Evolutionary conservation across 2,888 invertebrate species (phyloP).

Genomic region (Drosophila meridionalis): DNA sequence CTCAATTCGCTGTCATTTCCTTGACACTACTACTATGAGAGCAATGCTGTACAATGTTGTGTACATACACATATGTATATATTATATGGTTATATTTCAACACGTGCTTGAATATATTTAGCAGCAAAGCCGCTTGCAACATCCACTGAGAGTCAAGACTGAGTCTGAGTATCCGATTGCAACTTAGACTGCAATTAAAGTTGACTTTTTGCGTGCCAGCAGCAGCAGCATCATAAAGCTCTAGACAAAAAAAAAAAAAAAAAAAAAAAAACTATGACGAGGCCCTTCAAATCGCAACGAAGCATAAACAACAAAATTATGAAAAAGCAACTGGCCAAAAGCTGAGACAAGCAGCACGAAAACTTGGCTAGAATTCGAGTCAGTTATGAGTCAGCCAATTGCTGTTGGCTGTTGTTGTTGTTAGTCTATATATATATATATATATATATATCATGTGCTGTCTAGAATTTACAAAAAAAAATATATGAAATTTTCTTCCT

Average conservation of each 20-base stretch:
- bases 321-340: conserved; percentile 53
- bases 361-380: conserved; percentile 53
- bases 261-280: conserved; percentile 55
- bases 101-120: conserved; percentile 21
- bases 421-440: conserved; percentile 42
- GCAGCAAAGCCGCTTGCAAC: conserved; percentile 58
- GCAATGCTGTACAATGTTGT: neutral
- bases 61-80: neutral
- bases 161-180: conserved; percentile 58
- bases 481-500: conserved; percentile 59
- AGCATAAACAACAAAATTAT: conserved; percentile 64
- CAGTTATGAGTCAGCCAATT: conserved; percentile 56
- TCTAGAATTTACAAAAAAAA: conserved; percentile 53
- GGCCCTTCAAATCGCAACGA: conserved; percentile 68
- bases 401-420: conserved; percentile 19
- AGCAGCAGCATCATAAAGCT: conserved; percentile 35
- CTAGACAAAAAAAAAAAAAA: neutral
- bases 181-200: conserved; percentile 70
- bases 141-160: conserved; percentile 36
- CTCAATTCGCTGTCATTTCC: conserved; percentile 39
- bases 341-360: conserved; percentile 29
- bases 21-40: conserved; percentile 41
- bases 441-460: conserved; percentile 67
- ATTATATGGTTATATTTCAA: conserved; percentile 6
- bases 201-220: conserved; percentile 54